These are phyloP conservation scores for Gopherus flavomarginatus DNA, from an alignment of 2,113 vertebrate species.

Conservation along the genomic window DNA sequence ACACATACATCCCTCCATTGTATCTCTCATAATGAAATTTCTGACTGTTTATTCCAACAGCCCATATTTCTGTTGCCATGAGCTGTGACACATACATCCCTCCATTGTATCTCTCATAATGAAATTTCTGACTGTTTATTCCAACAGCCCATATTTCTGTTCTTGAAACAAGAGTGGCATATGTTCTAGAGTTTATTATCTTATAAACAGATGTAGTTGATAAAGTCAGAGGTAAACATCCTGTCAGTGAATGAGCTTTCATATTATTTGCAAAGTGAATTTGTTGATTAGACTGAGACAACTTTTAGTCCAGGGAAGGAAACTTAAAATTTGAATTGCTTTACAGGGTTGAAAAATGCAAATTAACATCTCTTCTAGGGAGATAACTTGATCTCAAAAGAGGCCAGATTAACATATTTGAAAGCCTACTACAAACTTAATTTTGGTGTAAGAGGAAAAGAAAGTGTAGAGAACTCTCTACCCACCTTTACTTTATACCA, in stretches of 20 bases:
- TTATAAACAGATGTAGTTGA: slow-evolving; percentile 12
- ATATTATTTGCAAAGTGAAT: not conserved
- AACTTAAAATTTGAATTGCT: slow-evolving; percentile 4
- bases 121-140: not conserved
- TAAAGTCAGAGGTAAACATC: slow-evolving; percentile 22
- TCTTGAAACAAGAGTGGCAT: slow-evolving; percentile 4
- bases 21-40: not conserved
- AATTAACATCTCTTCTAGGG: not conserved
- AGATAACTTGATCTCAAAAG: not conserved
- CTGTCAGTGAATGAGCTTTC: not conserved
- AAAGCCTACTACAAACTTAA: not conserved
- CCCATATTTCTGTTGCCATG: no score
- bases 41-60: not conserved
- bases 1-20: not conserved
- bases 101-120: not conserved
- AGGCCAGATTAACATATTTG: not conserved
- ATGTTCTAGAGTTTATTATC: slow-evolving; percentile 17
- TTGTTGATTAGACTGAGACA: slow-evolving; percentile 20
- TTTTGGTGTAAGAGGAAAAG: not conserved
- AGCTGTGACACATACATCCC: no score
- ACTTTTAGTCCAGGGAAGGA: slow-evolving; percentile 2
- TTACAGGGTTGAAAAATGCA: not conserved
- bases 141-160: not conserved
- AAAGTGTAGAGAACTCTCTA: not conserved
- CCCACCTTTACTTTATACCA: not conserved